Percentiles rank a stretch among this genome's conserved stretches.
phyloP scores from a whole-genome alignment of 1,140 invertebrate genomes.

The Nomia melanderi region DNA sequence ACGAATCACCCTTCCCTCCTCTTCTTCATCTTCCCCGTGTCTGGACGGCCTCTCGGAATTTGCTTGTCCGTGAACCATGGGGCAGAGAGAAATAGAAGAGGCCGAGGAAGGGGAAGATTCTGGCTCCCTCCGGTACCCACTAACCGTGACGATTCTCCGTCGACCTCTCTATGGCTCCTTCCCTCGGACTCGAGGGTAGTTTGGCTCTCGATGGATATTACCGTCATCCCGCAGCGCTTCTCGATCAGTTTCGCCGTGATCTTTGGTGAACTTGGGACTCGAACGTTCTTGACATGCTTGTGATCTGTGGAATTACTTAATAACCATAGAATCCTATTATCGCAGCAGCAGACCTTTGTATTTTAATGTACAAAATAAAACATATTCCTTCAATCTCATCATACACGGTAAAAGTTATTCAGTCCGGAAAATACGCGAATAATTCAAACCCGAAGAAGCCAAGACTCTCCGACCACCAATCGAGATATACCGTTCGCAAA shows the following conservation, averaged over 20 bases:
- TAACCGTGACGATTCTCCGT: constrained; percentile 38
- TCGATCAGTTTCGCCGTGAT: background rate
- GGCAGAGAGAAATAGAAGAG: background rate
- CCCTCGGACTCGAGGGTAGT: constrained; percentile 37
- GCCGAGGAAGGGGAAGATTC: constrained; percentile 16
- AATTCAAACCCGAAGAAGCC: too few species aligned
- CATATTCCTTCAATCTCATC: too few species aligned
- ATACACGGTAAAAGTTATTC: too few species aligned
- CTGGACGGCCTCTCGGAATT: constrained; percentile 41
- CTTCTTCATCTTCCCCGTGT: constrained; percentile 47
- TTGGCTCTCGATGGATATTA: constrained; percentile 43
- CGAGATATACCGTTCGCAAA: too few species aligned
- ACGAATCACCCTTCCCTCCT: constrained; percentile 61
- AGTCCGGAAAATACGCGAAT: too few species aligned
- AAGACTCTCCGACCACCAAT: too few species aligned
- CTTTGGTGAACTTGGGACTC: background rate
- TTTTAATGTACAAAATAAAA: too few species aligned
- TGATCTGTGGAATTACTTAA: background rate
- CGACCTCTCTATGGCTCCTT: constrained; percentile 22
- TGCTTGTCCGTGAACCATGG: constrained; percentile 28
- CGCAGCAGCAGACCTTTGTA: too few species aligned
- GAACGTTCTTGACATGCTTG: background rate
- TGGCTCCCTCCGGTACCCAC: constrained; percentile 41
- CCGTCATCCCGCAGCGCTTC: background rate
- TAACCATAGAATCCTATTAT: too few species aligned